Conservation (phyloP, 2,113 vertebrate species). For the Chionis minor region DNA sequence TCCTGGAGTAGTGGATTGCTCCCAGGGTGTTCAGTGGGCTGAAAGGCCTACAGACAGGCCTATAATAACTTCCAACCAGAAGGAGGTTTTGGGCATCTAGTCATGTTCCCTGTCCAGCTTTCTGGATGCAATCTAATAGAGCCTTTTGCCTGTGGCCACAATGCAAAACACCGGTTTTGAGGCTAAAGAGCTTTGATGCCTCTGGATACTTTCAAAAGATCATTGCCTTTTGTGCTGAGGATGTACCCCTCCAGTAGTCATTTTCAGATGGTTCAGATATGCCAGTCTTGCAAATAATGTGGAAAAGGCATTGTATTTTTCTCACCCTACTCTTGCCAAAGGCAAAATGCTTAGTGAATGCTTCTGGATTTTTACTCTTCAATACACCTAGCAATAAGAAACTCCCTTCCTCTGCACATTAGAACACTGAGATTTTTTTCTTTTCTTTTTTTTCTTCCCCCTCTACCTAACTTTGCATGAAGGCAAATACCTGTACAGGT, state of each 20-base stretch:
- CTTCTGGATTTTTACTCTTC: neutral
- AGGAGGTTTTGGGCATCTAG: neutral
- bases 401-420: neutral
- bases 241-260: neutral
- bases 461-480: neutral
- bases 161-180: neutral
- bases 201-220: neutral
- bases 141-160: neutral
- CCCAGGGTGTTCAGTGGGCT: neutral
- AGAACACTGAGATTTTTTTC: neutral
- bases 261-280: neutral
- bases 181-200: neutral
- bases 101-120: neutral
- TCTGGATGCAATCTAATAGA: neutral
- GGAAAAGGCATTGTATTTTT: neutral
- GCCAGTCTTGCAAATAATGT: neutral
- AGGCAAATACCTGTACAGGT: neutral
- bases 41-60: neutral
- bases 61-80: neutral
- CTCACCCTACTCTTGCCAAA: neutral
- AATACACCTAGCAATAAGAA: neutral
- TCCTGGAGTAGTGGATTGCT: neutral
- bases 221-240: neutral
- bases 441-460: neutral
- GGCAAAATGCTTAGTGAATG: neutral